Evolutionary conservation across 2,113 vertebrate genomes (phyloP), one percentile per base, ranked within the genome.

Genomic region (Ariopsis seemanni): DNA sequence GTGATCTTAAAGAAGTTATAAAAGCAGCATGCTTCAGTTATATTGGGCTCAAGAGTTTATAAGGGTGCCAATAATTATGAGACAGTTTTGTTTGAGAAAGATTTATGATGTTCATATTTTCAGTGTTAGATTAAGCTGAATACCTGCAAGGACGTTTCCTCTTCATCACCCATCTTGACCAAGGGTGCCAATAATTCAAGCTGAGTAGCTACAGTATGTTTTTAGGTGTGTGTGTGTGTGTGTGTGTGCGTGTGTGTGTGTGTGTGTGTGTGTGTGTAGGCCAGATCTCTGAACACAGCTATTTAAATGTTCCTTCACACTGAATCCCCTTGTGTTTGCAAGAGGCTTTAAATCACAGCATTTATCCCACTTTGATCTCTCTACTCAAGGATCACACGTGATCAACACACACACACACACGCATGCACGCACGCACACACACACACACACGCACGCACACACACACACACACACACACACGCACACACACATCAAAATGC

Each of bases 361-460:
- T 90, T 91, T 91, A 87, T n/a, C 86, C 86, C 88, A 89, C 90
- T 89, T 89, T 84, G 63, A 87, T 90, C 89, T 87, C 48, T 67
- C 53, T 50, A 86, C 85, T 78, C 77, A 30, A 11, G 71, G n/a
- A 85, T 85, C 77, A 77, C 57, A 88, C 53, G 8, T 74, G 17
- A 74, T 50, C 58, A 62, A 67, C 52, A 71, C 75, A 50, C 55
- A n/a, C 42, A 5, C 72, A 25, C 42, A 20, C 34, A 20, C 34
- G 50, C 34, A 74, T 34, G 52, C 52, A 12, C 77, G 42, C 89
- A 88, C 84, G 90, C 90, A 84, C 85, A 82, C 88, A 80, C 53
- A 72, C 58, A 87, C 87, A 62, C 78, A 69, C 27, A 30, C 67
- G 30, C 27, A 30, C 27, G 17, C 27, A 27, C 25, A 65, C 42